A percentile compares a stretch with the other conserved stretches of the same genome.
Conservation (phyloP, 2,888 invertebrate genomes). For the Leucophora obtusa region DNA sequence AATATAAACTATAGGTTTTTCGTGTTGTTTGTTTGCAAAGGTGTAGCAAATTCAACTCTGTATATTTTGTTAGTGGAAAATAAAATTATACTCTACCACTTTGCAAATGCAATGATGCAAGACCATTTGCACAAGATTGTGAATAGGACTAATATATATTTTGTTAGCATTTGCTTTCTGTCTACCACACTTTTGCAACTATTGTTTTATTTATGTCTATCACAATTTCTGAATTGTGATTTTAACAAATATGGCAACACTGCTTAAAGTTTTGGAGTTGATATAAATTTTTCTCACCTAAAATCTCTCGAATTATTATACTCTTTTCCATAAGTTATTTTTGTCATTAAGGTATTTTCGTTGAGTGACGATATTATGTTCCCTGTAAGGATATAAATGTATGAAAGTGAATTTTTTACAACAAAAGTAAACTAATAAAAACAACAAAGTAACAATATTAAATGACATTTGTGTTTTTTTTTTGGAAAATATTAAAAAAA, state of each 20-base stretch:
- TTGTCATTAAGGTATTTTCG: neutral
- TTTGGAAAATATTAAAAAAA: neutral
- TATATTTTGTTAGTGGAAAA: too few species aligned
- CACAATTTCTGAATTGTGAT: too few species aligned
- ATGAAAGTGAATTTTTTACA: slow-evolving; percentile 41
- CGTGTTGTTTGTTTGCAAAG: too few species aligned
- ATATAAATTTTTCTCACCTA: neutral
- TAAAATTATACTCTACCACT: too few species aligned
- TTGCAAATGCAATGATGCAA: too few species aligned
- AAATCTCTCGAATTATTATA: neutral
- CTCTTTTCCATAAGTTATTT: neutral
- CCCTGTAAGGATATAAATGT: slow-evolving; percentile 36
- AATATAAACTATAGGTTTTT: too few species aligned
- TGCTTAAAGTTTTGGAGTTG: neutral
- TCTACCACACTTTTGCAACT: too few species aligned
- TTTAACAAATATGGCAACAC: neutral
- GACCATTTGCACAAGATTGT: too few species aligned
- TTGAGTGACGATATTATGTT: slow-evolving; percentile 11
- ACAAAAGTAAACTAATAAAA: neutral
- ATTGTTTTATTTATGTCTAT: too few species aligned
- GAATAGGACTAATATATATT: too few species aligned
- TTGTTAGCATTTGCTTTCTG: too few species aligned
- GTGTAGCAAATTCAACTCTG: too few species aligned
- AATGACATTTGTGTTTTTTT: neutral
- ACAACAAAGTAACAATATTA: neutral